phyloP scores from a whole-genome alignment of 2,113 vertebrate genomes.

The Rutilus rutilus region DNA sequence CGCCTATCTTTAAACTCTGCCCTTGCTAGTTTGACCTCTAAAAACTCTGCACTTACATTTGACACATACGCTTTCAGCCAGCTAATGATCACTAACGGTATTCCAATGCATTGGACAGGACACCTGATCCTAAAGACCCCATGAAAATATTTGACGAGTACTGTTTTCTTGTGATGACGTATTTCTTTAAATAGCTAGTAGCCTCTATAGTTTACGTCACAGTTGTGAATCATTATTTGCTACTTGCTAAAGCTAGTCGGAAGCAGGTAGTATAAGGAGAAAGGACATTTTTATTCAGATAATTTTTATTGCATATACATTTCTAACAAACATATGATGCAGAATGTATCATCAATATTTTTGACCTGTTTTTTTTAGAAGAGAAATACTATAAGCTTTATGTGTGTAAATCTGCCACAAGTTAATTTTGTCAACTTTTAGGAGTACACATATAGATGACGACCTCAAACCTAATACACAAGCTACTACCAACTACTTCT shows the following conservation, averaged over 20 bases:
- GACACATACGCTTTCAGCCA: constrained; percentile 28
- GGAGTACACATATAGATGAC: background rate
- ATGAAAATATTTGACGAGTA: background rate
- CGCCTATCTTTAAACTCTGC: constrained; percentile 33
- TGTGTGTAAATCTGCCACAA: too few relatives aligned
- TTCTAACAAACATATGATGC: background rate
- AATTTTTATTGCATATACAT: background rate
- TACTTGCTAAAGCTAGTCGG: background rate
- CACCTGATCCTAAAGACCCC: constrained; percentile 39
- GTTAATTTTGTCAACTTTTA: background rate
- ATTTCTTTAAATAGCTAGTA: constrained; percentile 9
- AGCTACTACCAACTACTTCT: background rate
- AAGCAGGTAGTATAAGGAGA: background rate
- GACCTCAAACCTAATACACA: too few relatives aligned
- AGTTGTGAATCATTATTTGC: background rate
- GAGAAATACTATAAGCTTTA: background rate
- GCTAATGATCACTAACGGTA: constrained; percentile 6
- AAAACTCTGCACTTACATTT: constrained; percentile 38
- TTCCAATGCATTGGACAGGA: constrained; percentile 36
- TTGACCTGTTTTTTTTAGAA: background rate
- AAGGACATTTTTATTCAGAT: background rate
- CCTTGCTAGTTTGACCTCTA: constrained; percentile 42
- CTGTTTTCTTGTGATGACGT: background rate
- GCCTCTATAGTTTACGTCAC: background rate
- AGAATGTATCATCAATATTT: background rate